phyloP scores from a whole-genome alignment of 2,888 invertebrate genomes.

The Sinotaia quadrata region DNA sequence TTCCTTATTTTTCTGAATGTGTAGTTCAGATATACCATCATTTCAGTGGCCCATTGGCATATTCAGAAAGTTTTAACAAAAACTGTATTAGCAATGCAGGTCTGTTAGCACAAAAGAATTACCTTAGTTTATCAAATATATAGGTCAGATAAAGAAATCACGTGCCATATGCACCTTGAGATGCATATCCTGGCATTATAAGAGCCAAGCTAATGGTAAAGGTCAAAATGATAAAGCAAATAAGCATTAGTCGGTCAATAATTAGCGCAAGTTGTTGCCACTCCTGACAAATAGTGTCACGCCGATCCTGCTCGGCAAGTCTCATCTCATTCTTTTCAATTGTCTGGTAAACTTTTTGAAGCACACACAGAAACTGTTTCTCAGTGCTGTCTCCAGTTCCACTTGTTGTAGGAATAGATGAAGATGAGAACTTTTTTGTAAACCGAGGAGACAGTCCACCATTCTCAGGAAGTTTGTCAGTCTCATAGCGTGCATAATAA shows the following conservation, averaged over 20 bases:
- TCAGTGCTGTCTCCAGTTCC: constrained; percentile 69
- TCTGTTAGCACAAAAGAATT: too few relatives aligned
- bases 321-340: constrained; percentile 85
- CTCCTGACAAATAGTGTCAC: constrained; percentile 85
- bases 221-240: constrained; percentile 74
- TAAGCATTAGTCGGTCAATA: constrained; percentile 78
- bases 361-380: constrained; percentile 79
- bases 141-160: too few relatives aligned
- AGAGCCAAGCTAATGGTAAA: constrained; percentile 65
- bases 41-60: too few relatives aligned
- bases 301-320: constrained; percentile 83
- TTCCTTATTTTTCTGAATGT: too few relatives aligned
- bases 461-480: constrained; percentile 49
- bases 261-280: constrained; percentile 84
- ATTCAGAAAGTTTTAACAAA: too few relatives aligned
- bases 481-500: constrained; percentile 44
- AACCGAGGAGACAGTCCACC: constrained; percentile 56
- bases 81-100: too few relatives aligned
- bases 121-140: too few relatives aligned
- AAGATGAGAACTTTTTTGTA: constrained; percentile 40
- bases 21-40: too few relatives aligned
- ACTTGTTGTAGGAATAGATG: constrained; percentile 13
- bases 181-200: constrained; percentile 17
- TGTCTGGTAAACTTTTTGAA: constrained; percentile 81
- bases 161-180: constrained; percentile 4